Percentiles rank a stretch among this genome's conserved stretches.
These are phyloP conservation scores for Cirrhinus molitorella DNA, from an alignment of 2,797 vertebrate species.

Conservation along the genomic window DNA sequence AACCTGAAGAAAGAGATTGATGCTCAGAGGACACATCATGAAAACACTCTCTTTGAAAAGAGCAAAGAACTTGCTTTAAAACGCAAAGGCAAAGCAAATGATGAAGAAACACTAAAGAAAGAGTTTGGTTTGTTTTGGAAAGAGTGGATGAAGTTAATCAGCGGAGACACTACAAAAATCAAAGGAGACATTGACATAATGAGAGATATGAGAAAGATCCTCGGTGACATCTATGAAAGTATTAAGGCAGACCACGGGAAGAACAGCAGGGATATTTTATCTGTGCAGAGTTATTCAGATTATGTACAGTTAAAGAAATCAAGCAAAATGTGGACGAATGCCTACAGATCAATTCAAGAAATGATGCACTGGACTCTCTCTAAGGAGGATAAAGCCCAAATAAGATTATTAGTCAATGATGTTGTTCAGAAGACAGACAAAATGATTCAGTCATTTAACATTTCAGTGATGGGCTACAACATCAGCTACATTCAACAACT, in stretches of 20 bases:
- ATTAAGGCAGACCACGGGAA: background rate
- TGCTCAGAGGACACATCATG: conserved; percentile 57
- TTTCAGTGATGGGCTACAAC: conserved; percentile 49
- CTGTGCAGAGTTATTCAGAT: background rate
- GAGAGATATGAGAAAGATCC: conserved; percentile 17
- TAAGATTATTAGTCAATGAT: background rate
- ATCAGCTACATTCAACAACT: conserved; percentile 43
- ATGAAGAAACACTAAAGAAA: conserved; percentile 52
- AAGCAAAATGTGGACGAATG: fast-evolving
- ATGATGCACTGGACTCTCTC: fast-evolving
- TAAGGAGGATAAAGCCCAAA: background rate
- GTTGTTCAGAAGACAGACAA: background rate
- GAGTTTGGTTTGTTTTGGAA: conserved; percentile 46
- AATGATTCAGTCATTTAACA: conserved; percentile 13
- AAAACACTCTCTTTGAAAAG: conserved; percentile 58
- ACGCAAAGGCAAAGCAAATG: conserved; percentile 52
- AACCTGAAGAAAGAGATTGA: conserved; percentile 57
- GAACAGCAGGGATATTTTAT: background rate
- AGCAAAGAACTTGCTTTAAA: conserved; percentile 59
- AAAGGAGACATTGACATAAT: conserved; percentile 10
- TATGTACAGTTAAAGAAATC: conserved; percentile 7
- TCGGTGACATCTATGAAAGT: background rate
- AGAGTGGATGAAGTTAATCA: conserved; percentile 9
- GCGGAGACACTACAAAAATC: background rate
- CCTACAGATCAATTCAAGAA: fast-evolving